phyloP scores from a whole-genome alignment of 2,113 vertebrate genomes.

The Nycticryphes semicollaris region DNA sequence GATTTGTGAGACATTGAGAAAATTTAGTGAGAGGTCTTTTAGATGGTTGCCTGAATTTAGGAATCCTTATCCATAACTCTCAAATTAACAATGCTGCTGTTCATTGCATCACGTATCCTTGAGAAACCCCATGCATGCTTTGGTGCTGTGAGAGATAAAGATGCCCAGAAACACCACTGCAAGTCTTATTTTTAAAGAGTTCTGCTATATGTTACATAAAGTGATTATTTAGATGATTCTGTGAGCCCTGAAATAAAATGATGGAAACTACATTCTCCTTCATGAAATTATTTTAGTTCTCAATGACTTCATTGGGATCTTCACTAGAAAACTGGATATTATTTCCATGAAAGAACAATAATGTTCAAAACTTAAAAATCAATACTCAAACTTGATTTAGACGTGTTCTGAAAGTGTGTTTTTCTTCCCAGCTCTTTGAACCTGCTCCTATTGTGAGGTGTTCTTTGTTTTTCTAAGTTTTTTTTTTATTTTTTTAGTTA shows the following conservation, averaged over 20 bases:
- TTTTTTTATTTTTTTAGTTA: neutral
- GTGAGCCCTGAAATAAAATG: neutral
- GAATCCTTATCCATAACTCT: neutral
- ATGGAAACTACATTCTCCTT: neutral
- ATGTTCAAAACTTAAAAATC: neutral
- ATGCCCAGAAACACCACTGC: neutral
- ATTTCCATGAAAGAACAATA: neutral
- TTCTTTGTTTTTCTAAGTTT: neutral
- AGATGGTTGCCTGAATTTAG: neutral
- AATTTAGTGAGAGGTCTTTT: neutral
- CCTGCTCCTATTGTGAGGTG: neutral
- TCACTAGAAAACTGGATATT: neutral
- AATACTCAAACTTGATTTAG: neutral
- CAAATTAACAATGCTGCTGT: neutral
- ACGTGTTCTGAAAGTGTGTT: neutral
- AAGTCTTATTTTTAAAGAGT: slow-evolving; percentile 14
- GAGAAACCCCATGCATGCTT: neutral
- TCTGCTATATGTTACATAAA: neutral
- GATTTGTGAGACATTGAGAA: neutral
- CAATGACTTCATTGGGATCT: neutral
- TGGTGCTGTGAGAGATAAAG: neutral
- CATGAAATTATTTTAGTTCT: neutral
- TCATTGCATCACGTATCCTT: neutral
- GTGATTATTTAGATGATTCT: neutral
- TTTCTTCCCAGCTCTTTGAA: neutral